Percentiles rank a stretch among this genome's conserved stretches.
Conservation (phyloP, 2,888 invertebrate genomes). For the Blastobasis lacticolella region DNA sequence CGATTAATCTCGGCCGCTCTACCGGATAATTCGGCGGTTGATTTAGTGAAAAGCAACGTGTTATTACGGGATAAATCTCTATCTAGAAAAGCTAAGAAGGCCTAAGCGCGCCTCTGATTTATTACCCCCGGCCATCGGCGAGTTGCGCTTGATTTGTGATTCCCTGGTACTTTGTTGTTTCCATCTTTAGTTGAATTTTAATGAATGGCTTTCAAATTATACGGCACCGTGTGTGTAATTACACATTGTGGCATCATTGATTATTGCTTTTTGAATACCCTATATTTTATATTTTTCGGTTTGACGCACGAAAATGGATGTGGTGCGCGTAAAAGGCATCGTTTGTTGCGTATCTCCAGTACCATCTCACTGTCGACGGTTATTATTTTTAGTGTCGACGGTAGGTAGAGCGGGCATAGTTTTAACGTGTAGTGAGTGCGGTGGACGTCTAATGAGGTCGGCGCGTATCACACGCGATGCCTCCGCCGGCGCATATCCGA, state of each 20-base stretch:
- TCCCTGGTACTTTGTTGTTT: constrained; percentile 54
- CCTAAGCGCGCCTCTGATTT: constrained; percentile 69
- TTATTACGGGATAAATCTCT: constrained; percentile 74
- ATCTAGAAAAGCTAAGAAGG: constrained; percentile 75
- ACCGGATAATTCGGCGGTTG: constrained; percentile 74
- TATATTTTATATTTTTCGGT: constrained; percentile 42
- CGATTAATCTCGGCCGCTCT: constrained; percentile 70
- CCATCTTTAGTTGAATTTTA: constrained; percentile 70
- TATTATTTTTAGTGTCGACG: background rate
- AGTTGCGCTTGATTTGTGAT: constrained; percentile 66
- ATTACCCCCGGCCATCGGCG: constrained; percentile 56
- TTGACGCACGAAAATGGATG: constrained; percentile 7
- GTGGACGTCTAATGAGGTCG: no score
- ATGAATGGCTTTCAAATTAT: constrained; percentile 68
- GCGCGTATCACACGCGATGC: constrained; percentile 7
- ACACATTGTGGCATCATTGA: constrained; percentile 53
- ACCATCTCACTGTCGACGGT: background rate
- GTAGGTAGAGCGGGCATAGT: background rate
- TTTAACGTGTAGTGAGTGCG: background rate
- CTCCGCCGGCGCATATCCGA: constrained; percentile 17
- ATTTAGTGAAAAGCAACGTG: constrained; percentile 73
- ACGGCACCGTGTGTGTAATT: constrained; percentile 56
- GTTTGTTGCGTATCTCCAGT: background rate
- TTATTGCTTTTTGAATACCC: constrained; percentile 59
- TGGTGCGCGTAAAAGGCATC: constrained; percentile 4